Evolutionary conservation across 2,113 vertebrate species (phyloP), one percentile per base, ranked within the genome.

Genomic region (Thunnus thynnus): DNA sequence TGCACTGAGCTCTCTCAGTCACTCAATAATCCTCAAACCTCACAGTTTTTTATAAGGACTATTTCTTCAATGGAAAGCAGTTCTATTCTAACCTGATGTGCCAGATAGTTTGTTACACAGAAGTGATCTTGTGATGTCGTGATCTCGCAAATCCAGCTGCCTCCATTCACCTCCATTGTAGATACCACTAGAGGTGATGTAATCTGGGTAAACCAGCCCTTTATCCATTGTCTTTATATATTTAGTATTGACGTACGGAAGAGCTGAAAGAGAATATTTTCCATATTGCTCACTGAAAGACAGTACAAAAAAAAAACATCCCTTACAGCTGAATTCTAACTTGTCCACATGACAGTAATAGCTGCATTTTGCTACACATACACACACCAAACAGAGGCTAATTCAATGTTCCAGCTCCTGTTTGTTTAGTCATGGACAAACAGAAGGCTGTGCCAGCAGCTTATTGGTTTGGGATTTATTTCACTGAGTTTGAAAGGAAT

Each of bases 401-500:
- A 83, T 78, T 82, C 72, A 81, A 57, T 76, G 67, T 77, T 86
- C 72, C 36, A 80, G 60, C 63, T 57, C 22, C 55, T 70, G 50
- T 83, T 84, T 85, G 71, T 86, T 89, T 70, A 79, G 72, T 74
- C 69, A 80, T 44, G 72, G 67, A 77, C 69, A 77, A 80, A 78
- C 72, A 79, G 73, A 85, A 56, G 52, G 3, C 65, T 73, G 64
- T 71, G 71, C 64, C 65, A 63, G 71, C 46, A 79, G 65, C 67
- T 76, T 72, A 47, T 72, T 82, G 62, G 62, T 52, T 50, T 76
- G 30, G 83, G 58, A 78, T 85, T 85, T 51, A 61, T 87, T 84
- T 76, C 76, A 68, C 61, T 56, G 44, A 41, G 13, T 84, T 77
- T 78, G 78, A 85, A 81, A 78, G 60, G 75, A 86, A 80, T 76